Conservation (phyloP, 2,797 vertebrate genomes). For the Siniperca scherzeri region DNA sequence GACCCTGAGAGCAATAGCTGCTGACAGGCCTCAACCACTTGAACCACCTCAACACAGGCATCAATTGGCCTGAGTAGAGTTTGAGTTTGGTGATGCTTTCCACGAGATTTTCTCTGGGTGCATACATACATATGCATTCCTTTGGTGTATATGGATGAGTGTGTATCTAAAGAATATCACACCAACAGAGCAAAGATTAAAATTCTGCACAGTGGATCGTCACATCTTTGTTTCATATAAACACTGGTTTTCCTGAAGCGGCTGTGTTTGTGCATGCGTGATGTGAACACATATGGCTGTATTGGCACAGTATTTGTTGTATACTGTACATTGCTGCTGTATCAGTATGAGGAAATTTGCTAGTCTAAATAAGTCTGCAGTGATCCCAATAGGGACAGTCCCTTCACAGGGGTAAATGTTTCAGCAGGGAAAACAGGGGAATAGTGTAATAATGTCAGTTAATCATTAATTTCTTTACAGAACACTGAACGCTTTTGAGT, state of each 20-base stretch:
- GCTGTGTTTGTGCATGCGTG: background rate
- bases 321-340: background rate
- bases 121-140: background rate
- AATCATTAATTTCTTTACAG: slow-evolving; percentile 68
- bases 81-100: too few species aligned
- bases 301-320: background rate
- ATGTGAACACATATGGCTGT: background rate
- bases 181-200: background rate
- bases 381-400: slow-evolving; percentile 24
- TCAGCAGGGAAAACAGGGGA: slow-evolving; percentile 19
- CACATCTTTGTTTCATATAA: slow-evolving; percentile 2
- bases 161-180: background rate
- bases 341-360: slow-evolving; percentile 26
- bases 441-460: slow-evolving; percentile 26
- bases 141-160: background rate
- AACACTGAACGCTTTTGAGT: background rate
- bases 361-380: slow-evolving; percentile 16
- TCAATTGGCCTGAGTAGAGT: too few species aligned
- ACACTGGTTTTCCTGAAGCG: background rate
- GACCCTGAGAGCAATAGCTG: too few species aligned
- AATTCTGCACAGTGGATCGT: background rate
- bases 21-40: too few species aligned
- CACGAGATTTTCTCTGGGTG: background rate
- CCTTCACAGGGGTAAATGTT: slow-evolving; percentile 29
- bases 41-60: too few species aligned